Conservation (phyloP, 2,113 vertebrate species). For the Periophthalmodon schlosseri region DNA sequence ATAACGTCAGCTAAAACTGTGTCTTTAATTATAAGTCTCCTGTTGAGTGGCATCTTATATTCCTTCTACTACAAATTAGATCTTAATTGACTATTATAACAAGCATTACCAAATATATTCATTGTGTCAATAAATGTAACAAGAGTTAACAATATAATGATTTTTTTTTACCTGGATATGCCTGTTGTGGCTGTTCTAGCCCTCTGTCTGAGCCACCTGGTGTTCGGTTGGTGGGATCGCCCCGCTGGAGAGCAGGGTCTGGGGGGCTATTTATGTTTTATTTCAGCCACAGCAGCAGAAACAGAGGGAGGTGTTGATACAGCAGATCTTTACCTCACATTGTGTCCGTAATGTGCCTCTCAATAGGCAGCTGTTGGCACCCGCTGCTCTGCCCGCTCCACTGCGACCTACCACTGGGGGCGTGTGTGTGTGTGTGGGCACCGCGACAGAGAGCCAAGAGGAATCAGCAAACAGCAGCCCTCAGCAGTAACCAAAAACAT, state of each 20-base stretch:
- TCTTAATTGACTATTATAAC: neutral
- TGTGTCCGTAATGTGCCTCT: slow-evolving; percentile 78
- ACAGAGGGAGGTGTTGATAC: slow-evolving; percentile 81
- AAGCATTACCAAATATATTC: slow-evolving; percentile 7
- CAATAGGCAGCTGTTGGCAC: slow-evolving; percentile 84
- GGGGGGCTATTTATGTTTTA: slow-evolving; percentile 84
- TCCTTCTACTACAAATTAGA: neutral
- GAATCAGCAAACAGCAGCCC: slow-evolving; percentile 69
- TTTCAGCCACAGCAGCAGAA: slow-evolving; percentile 87
- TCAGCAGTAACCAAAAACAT: slow-evolving; percentile 70
- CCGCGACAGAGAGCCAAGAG: slow-evolving; percentile 69
- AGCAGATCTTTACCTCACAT: slow-evolving; percentile 86
- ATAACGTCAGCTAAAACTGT: neutral
- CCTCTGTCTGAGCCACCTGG: slow-evolving; percentile 60
- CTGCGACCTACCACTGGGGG: slow-evolving; percentile 45
- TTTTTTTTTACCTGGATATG: slow-evolving; percentile 62
- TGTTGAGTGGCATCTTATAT: neutral
- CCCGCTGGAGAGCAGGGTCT: slow-evolving; percentile 56
- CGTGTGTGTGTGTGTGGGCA: slow-evolving; percentile 52
- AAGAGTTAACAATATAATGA: neutral
- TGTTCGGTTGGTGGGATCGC: slow-evolving; percentile 58
- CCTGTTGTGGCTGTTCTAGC: slow-evolving; percentile 56
- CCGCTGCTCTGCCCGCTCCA: slow-evolving; percentile 48
- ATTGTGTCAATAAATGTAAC: slow-evolving; percentile 19
- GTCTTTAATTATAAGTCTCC: neutral